Evolutionary conservation across 2,797 vertebrate genomes (phyloP).

Genomic region (Anisognathus igniventris): DNA sequence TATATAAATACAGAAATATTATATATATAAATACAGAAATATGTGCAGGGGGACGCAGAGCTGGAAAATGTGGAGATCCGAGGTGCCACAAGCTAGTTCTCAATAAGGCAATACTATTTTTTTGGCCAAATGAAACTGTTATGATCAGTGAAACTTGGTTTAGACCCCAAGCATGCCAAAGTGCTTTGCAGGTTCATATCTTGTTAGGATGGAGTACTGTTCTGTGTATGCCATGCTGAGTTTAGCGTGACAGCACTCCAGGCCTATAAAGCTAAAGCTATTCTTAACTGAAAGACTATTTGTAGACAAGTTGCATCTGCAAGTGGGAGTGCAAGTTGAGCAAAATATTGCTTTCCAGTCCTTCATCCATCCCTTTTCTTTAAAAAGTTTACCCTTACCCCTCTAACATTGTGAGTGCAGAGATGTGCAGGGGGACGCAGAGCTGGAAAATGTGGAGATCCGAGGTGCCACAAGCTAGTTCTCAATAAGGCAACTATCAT

Average conservation of each 20-base stretch:
- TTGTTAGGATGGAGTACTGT: not conserved
- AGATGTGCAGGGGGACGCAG: not conserved
- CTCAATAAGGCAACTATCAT: not conserved
- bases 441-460: not conserved
- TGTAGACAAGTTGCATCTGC: not conserved
- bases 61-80: no score
- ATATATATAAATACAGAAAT: no score
- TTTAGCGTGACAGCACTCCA: not conserved
- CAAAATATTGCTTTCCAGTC: not conserved
- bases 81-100: no score
- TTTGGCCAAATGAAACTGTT: not conserved
- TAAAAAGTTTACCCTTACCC: not conserved
- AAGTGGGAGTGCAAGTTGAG: not conserved
- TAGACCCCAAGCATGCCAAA: not conserved
- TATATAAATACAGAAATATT: not conserved
- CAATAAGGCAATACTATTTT: no score
- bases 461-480: not conserved
- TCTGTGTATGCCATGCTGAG: not conserved
- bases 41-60: no score
- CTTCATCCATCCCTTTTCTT: not conserved
- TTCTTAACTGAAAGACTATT: not conserved
- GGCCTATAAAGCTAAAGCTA: not conserved
- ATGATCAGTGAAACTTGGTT: not conserved
- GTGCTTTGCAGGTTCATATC: not conserved
- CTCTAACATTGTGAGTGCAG: not conserved